phyloP scores from a whole-genome alignment of 2,797 vertebrate species.

The Atherinosoma microstoma region DNA sequence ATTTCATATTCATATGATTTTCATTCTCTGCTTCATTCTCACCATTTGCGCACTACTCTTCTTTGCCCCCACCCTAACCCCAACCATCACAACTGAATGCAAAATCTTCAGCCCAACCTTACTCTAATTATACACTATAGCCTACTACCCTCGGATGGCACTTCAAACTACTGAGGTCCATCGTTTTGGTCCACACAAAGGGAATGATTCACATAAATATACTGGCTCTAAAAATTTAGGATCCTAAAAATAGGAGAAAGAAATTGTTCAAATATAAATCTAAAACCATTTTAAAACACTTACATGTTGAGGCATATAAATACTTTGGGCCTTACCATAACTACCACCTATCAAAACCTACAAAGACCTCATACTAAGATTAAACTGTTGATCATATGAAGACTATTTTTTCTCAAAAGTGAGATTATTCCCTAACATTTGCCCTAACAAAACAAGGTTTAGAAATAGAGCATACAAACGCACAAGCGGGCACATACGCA shows the following conservation, averaged over 20 bases:
- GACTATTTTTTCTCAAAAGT: not conserved
- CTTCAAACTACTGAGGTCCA: not conserved
- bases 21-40: not conserved
- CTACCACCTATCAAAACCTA: not conserved
- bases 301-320: not conserved
- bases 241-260: no score
- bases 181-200: not conserved
- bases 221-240: no score
- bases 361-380: not conserved
- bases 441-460: not conserved
- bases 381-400: not conserved
- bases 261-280: not conserved
- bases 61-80: not conserved
- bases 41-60: not conserved
- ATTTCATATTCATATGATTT: not conserved
- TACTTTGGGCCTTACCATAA: not conserved
- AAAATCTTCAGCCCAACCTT: not conserved
- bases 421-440: not conserved
- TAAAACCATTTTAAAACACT: not conserved
- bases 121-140: not conserved
- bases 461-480: not conserved
- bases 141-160: no score
- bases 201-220: no score
- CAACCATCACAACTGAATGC: not conserved
- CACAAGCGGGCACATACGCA: slow-evolving; percentile 4